These are phyloP conservation scores for Kryptolebias ocellatus DNA, from an alignment of 2,797 vertebrate species.

Conservation along the genomic window DNA sequence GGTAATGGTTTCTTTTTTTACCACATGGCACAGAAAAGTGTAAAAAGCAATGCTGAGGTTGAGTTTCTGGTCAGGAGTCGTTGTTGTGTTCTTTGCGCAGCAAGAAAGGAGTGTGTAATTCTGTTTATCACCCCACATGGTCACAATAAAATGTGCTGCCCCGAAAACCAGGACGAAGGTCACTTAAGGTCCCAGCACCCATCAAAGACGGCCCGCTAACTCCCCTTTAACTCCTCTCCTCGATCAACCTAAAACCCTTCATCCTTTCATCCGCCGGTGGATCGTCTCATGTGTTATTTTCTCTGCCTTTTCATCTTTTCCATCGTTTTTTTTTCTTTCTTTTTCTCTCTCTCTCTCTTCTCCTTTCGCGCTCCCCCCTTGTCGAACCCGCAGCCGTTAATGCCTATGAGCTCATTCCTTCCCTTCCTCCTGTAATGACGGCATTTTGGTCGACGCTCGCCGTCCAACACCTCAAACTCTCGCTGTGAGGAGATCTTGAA, in stretches of 20 bases:
- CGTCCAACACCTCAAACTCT: conserved; percentile 70
- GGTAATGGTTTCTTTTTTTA: background rate
- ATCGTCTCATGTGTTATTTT: conserved; percentile 70
- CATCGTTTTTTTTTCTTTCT: conserved; percentile 60
- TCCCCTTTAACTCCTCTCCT: conserved; percentile 65
- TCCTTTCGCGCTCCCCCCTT: conserved; percentile 42
- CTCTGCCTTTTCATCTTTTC: conserved; percentile 79
- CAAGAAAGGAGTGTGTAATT: background rate
- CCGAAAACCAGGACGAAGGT: conserved; percentile 41
- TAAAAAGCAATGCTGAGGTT: background rate
- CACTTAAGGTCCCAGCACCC: conserved; percentile 53
- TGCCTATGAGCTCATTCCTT: conserved; percentile 80
- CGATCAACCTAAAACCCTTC: conserved; percentile 65
- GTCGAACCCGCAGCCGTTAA: conserved; percentile 75
- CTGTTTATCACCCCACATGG: conserved; percentile 8
- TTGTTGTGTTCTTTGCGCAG: background rate
- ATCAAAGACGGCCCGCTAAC: conserved; percentile 64
- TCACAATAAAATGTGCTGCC: conserved; percentile 33
- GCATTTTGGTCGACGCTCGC: conserved; percentile 67
- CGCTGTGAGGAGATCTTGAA: conserved; percentile 38
- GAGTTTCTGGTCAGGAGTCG: background rate
- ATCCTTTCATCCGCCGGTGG: conserved; percentile 71
- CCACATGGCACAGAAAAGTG: background rate
- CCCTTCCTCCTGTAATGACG: conserved; percentile 73
- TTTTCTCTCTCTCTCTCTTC: conserved; percentile 48